Evolutionary conservation across 2,888 invertebrate species (phyloP).

Genomic region (Ichneumon xanthorius): DNA sequence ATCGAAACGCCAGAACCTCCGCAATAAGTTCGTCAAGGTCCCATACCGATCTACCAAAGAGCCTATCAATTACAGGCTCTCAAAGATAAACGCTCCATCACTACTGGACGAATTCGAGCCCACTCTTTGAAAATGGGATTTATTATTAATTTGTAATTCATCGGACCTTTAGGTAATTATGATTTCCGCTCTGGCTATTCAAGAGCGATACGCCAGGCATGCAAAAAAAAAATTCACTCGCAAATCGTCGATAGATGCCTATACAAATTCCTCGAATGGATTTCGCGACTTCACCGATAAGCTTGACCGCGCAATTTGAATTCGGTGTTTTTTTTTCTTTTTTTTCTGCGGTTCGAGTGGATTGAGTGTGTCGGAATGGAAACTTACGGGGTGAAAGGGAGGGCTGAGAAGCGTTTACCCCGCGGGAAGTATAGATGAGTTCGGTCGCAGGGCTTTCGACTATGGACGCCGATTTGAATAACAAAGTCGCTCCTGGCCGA

Average conservation of each 20-base stretch:
- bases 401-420: conserved; percentile 32
- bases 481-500: conserved; percentile 77
- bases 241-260: background rate
- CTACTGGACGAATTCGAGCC: no score
- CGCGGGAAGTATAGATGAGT: conserved; percentile 37
- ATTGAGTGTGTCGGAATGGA: conserved; percentile 26
- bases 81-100: no score
- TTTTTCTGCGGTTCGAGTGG: background rate
- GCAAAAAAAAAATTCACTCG: background rate
- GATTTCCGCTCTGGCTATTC: no score
- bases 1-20: no score
- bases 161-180: no score
- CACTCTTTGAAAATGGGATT: no score
- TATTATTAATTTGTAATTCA: no score
- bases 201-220: no score
- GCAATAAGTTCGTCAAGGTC: no score
- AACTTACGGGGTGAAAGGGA: no score
- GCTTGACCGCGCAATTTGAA: conserved; percentile 76
- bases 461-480: conserved; percentile 79
- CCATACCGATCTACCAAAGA: no score
- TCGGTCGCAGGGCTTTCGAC: conserved; percentile 34
- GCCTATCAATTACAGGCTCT: no score
- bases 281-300: background rate
- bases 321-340: conserved; percentile 70
- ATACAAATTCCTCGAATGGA: background rate